phyloP scores from a whole-genome alignment of 2,113 vertebrate species.

The Prolemur simus region DNA sequence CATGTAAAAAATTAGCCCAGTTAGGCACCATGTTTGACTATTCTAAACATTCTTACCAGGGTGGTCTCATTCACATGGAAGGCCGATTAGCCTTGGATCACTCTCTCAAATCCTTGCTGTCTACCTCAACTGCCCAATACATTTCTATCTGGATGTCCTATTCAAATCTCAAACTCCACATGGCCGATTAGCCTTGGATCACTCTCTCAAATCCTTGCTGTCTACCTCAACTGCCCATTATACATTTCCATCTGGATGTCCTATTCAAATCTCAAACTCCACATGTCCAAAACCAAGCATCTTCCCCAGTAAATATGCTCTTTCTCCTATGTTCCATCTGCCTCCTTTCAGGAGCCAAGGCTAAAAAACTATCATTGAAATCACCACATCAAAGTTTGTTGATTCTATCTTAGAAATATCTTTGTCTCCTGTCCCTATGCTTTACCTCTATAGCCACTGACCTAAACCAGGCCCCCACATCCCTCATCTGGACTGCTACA shows the following conservation, averaged over 20 bases:
- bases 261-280: conserved; percentile 18
- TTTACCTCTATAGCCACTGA: not conserved
- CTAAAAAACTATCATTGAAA: not conserved
- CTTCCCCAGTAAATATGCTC: not conserved
- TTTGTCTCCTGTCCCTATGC: not conserved
- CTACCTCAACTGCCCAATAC: not conserved
- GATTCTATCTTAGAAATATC: conserved; percentile 15
- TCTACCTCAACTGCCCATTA: not conserved
- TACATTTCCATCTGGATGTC: conserved; percentile 9
- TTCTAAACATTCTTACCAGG: not conserved
- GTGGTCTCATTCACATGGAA: not conserved
- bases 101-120: not conserved
- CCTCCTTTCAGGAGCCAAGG: not conserved
- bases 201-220: not conserved
- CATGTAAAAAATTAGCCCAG: not conserved
- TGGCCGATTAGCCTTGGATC: not conserved
- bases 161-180: conserved; percentile 10
- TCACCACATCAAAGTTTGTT: not conserved
- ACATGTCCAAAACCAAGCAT: not conserved
- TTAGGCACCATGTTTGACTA: not conserved
- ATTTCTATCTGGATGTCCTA: conserved; percentile 27
- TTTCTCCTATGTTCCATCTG: not conserved
- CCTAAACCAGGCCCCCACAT: not conserved
- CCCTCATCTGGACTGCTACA: not conserved
- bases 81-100: not conserved